Evolutionary conservation across 1,140 invertebrate species (phyloP).

Genomic region (Globodera ellingtonae): DNA sequence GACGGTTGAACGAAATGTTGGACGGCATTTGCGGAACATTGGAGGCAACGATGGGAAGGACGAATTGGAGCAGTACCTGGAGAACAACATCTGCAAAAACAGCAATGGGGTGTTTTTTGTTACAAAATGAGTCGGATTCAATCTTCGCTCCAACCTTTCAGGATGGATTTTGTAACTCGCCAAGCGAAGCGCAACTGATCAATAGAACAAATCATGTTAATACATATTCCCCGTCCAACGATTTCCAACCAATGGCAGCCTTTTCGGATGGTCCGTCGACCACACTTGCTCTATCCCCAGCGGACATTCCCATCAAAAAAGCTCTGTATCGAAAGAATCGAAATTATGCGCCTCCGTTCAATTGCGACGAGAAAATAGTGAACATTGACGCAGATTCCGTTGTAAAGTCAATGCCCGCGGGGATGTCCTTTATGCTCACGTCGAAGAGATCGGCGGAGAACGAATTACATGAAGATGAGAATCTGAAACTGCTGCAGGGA

Average conservation of each 20-base stretch:
- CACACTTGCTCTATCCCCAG: neutral
- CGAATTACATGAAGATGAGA: neutral
- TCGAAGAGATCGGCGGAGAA: neutral
- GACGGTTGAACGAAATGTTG: neutral
- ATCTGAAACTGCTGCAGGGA: neutral
- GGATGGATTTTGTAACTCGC: neutral
- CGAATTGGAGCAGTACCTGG: neutral
- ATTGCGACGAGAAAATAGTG: neutral
- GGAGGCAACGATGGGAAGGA: neutral
- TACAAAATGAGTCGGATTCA: no score
- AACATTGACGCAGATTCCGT: neutral
- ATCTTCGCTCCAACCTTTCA: neutral
- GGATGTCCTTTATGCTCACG: neutral
- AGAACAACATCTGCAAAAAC: neutral
- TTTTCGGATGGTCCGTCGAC: no score
- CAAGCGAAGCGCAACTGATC: neutral
- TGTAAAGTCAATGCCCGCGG: neutral
- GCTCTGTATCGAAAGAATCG: neutral
- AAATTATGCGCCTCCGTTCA: neutral
- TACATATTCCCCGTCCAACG: no score
- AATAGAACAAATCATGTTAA: neutral
- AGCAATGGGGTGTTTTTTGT: neutral
- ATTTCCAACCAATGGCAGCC: neutral
- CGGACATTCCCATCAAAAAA: neutral
- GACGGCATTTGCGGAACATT: neutral